Conservation (phyloP, 2,113 vertebrate genomes). For the Grammomys surdaster region DNA sequence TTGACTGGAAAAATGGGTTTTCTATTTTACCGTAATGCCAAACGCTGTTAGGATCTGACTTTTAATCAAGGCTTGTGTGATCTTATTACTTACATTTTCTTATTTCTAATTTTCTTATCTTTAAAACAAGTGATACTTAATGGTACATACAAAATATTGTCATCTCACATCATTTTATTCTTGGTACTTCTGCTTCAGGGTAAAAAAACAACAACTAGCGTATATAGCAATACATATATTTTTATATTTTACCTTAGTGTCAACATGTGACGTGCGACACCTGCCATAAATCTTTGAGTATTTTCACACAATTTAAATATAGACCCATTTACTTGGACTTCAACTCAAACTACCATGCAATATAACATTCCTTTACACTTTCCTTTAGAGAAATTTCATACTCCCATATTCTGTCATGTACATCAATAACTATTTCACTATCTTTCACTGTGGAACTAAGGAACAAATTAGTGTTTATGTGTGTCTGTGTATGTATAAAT, state of each 20-base stretch:
- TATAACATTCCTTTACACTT: not conserved
- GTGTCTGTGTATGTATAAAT: accelerated
- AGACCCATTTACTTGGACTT: not conserved
- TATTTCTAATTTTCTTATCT: not conserved
- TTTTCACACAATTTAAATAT: constrained; percentile 17
- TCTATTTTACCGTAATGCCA: not conserved
- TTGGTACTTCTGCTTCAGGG: not conserved
- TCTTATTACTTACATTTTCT: not conserved
- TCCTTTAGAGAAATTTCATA: not conserved
- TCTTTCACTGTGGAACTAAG: not conserved
- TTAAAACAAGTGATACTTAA: not conserved
- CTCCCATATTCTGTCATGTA: not conserved
- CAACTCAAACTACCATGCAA: not conserved
- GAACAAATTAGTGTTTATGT: accelerated
- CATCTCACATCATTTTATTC: not conserved
- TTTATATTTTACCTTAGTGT: not conserved
- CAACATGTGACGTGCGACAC: not conserved
- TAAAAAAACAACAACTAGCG: not conserved
- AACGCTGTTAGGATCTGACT: not conserved
- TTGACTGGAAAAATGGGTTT: not conserved
- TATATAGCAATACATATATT: not conserved
- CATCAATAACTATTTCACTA: not conserved
- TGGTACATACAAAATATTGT: not conserved
- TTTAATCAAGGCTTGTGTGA: not conserved
- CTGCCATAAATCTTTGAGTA: not conserved